A percentile compares a stretch with the other conserved stretches of the same genome.
phyloP scores from a whole-genome alignment of 2,113 vertebrate species.

The Emydocephalus ijimae region DNA sequence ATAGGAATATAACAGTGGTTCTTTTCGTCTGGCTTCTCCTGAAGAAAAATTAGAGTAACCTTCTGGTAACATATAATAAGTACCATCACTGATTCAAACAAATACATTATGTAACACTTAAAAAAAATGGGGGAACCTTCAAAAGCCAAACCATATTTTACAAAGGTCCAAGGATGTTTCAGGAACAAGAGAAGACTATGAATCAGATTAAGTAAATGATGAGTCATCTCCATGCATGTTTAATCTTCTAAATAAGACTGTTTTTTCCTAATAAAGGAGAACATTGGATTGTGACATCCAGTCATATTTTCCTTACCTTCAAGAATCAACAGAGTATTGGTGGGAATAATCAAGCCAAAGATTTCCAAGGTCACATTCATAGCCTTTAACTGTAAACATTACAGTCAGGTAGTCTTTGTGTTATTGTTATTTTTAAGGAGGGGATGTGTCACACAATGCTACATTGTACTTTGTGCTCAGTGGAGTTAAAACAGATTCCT shows the following conservation, averaged over 20 bases:
- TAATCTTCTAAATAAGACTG: not conserved
- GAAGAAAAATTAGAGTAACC: not conserved
- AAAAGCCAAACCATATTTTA: not conserved
- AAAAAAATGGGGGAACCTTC: not conserved
- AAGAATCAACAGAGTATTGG: not conserved
- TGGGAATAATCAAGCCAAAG: slow-evolving; percentile 7
- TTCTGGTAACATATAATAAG: not conserved
- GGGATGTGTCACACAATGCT: not conserved
- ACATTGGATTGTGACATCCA: not conserved
- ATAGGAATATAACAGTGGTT: not conserved
- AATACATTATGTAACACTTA: not conserved
- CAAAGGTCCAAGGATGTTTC: slow-evolving; percentile 1
- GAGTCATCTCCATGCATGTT: slow-evolving; percentile 22
- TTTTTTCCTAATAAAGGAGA: not conserved
- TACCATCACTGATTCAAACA: not conserved
- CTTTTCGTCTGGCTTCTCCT: not conserved
- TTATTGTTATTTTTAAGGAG: not conserved
- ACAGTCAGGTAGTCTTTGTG: not conserved
- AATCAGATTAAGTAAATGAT: slow-evolving; percentile 9
- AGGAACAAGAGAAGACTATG: not conserved
- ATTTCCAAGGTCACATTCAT: not conserved
- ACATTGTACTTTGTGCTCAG: not conserved
- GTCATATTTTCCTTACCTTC: slow-evolving; percentile 7
- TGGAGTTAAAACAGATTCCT: not conserved
- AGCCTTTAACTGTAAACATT: not conserved